Evolutionary conservation across 2,113 vertebrate genomes (phyloP).

Genomic region (Scatophagus argus): DNA sequence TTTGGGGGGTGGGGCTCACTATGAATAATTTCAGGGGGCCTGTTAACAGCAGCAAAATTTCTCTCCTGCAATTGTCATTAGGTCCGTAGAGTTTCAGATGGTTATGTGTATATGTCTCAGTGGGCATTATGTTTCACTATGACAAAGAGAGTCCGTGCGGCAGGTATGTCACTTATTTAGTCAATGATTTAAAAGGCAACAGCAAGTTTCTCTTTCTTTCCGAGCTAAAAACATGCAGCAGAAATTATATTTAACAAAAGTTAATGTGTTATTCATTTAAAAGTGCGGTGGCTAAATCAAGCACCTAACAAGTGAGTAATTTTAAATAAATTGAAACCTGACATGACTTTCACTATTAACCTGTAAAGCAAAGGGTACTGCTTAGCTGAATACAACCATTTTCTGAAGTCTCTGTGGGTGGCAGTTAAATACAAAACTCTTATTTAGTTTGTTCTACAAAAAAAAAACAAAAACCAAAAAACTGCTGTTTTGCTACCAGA

Average conservation of each 20-base stretch:
- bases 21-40: slow-evolving; percentile 40
- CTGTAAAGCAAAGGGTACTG: not conserved
- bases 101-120: slow-evolving; percentile 35
- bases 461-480: no score
- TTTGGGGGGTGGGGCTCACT: slow-evolving; percentile 33
- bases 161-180: slow-evolving; percentile 9
- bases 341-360: not conserved
- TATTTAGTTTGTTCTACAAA: slow-evolving; percentile 23
- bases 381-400: not conserved
- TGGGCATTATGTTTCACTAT: slow-evolving; percentile 18
- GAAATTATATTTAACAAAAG: slow-evolving; percentile 2
- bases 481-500: slow-evolving; percentile 11
- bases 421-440: slow-evolving; percentile 26
- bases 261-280: not conserved
- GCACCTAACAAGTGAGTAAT: no score
- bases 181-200: not conserved
- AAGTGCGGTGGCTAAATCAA: not conserved
- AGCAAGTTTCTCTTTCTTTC: not conserved
- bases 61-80: slow-evolving; percentile 50
- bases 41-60: slow-evolving; percentile 38
- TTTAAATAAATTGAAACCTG: not conserved
- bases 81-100: slow-evolving; percentile 37
- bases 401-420: slow-evolving; percentile 10
- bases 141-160: slow-evolving; percentile 8
- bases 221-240: not conserved